Evolutionary conservation across 2,113 vertebrate genomes (phyloP).

Genomic region (Catagonus wagneri): DNA sequence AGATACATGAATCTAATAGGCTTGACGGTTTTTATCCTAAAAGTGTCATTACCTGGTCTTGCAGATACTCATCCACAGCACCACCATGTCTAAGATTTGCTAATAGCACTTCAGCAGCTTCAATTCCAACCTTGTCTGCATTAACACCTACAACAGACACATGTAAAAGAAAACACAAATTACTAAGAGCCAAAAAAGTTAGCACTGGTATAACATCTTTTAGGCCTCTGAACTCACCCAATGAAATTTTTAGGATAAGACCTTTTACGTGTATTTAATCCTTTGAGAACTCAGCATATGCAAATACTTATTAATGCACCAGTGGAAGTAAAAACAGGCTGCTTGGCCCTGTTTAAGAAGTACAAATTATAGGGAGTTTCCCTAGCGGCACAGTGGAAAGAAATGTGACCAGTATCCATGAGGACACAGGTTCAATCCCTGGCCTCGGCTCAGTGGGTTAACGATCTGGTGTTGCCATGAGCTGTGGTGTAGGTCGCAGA

Average conservation of each 20-base stretch:
- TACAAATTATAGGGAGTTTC: neutral
- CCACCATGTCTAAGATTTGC: slow-evolving; percentile 96
- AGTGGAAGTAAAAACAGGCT: neutral
- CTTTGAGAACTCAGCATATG: neutral
- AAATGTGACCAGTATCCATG: too few relatives aligned
- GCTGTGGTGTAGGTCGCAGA: too few relatives aligned
- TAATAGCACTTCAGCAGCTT: slow-evolving; percentile 97
- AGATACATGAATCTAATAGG: neutral
- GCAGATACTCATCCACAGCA: slow-evolving; percentile 97
- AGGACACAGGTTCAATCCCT: too few relatives aligned
- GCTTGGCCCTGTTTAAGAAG: neutral
- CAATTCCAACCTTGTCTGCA: slow-evolving; percentile 95
- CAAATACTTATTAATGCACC: slow-evolving; percentile 37
- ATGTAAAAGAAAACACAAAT: neutral
- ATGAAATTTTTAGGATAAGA: neutral
- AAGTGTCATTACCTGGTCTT: slow-evolving; percentile 94
- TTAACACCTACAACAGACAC: slow-evolving; percentile 89
- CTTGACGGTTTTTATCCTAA: neutral
- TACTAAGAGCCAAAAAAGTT: neutral
- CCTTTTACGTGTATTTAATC: slow-evolving; percentile 24
- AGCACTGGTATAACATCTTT: neutral
- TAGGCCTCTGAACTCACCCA: neutral
- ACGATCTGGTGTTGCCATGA: too few relatives aligned
- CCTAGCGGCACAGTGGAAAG: too few relatives aligned
- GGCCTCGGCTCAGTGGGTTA: too few relatives aligned